These are phyloP conservation scores for Diloba caeruleocephala DNA, from an alignment of 2,888 invertebrate species.

Conservation along the genomic window DNA sequence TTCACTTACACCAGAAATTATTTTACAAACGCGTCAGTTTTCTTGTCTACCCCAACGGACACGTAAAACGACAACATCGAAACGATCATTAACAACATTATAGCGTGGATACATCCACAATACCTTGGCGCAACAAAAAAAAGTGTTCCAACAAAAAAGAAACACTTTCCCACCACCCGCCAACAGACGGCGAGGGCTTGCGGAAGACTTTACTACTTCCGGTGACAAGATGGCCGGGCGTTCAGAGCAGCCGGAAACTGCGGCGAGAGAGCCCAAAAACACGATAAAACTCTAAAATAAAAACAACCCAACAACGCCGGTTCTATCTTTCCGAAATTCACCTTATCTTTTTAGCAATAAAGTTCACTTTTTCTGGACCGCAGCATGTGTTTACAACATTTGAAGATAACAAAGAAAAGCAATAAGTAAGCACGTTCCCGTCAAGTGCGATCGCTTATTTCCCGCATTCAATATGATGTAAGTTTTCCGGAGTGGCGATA, in stretches of 20 bases:
- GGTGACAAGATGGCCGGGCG: constrained; percentile 85
- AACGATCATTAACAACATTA: constrained; percentile 43
- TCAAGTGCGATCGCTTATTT: constrained; percentile 83
- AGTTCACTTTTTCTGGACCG: constrained; percentile 2
- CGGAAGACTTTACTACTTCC: constrained; percentile 89
- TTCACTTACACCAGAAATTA: too few relatives aligned
- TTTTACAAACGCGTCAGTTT: neutral
- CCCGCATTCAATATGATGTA: constrained; percentile 83
- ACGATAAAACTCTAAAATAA: constrained; percentile 60
- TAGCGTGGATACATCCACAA: constrained; percentile 43
- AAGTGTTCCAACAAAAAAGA: constrained; percentile 62
- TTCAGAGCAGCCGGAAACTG: constrained; percentile 83
- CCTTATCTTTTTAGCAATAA: rapidly evolving
- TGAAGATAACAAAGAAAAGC: constrained; percentile 60
- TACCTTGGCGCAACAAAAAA: constrained; percentile 57
- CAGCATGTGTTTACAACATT: constrained; percentile 23
- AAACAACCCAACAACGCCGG: constrained; percentile 34
- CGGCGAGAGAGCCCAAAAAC: constrained; percentile 75
- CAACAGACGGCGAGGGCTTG: constrained; percentile 76
- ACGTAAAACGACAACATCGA: constrained; percentile 14
- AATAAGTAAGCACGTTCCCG: constrained; percentile 73
- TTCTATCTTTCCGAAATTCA: constrained; percentile 8
- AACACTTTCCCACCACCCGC: constrained; percentile 68
- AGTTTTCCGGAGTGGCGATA: constrained; percentile 83
- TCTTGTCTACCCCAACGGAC: constrained; percentile 6